Percentiles rank a stretch among this genome's conserved stretches.
Evolutionary conservation across 2,797 vertebrate species (phyloP).

Genomic region (Emys orbicularis): DNA sequence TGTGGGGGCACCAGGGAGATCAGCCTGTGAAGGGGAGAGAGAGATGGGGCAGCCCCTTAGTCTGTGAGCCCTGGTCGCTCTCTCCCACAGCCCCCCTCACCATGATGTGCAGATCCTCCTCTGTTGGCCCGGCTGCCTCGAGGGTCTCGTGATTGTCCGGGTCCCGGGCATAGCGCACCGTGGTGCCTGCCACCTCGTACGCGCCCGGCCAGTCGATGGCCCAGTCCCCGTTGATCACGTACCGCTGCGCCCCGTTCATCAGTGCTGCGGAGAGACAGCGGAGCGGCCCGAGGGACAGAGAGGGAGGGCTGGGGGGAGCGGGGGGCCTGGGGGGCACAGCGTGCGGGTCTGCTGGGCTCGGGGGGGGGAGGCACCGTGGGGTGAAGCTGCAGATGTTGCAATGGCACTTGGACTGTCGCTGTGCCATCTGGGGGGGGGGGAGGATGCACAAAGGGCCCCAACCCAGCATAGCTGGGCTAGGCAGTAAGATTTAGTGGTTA

Average conservation of each 20-base stretch:
- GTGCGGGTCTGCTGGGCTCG: rapidly evolving
- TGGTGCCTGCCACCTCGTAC: conserved; percentile 78
- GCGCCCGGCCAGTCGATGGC: conserved; percentile 75
- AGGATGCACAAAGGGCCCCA: background rate
- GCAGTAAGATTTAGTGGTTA: background rate
- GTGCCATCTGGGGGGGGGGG: background rate
- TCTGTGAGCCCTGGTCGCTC: background rate
- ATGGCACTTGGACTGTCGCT: background rate
- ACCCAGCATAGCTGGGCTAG: background rate
- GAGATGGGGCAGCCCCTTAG: too few species aligned
- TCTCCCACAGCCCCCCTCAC: conserved; percentile 43
- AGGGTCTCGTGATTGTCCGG: conserved; percentile 74
- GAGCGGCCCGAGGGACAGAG: background rate
- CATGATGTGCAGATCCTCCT: conserved; percentile 74
- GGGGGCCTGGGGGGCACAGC: rapidly evolving
- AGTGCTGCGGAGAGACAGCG: conserved; percentile 71
- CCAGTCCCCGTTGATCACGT: conserved; percentile 83
- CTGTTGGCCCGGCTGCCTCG: conserved; percentile 75
- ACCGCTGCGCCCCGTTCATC: conserved; percentile 69
- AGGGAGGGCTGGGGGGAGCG: rapidly evolving
- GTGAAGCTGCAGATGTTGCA: background rate
- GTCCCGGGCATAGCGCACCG: conserved; percentile 69
- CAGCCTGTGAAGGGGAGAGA: too few species aligned
- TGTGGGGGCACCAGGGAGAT: too few species aligned
- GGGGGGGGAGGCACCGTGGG: too few species aligned